These are phyloP conservation scores for Drosophila parvula DNA, from an alignment of 1,140 invertebrate genomes.

Conservation along the genomic window DNA sequence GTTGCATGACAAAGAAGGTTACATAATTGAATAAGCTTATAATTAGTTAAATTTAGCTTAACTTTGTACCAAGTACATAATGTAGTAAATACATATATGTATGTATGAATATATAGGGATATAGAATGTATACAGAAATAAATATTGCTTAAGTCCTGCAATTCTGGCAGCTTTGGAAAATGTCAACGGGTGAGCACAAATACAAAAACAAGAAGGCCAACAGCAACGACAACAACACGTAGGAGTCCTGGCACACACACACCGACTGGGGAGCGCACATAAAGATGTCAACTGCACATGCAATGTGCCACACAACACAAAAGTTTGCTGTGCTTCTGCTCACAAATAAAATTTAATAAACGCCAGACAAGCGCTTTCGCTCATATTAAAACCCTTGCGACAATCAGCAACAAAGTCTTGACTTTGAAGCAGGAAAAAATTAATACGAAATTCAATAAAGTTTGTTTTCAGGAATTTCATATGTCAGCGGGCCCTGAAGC, in stretches of 20 bases:
- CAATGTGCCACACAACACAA: conserved; percentile 59
- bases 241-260: conserved; percentile 17
- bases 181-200: conserved; percentile 54
- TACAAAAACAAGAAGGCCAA: conserved; percentile 18
- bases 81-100: too few relatives aligned
- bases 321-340: conserved; percentile 53
- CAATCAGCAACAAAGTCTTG: conserved; percentile 59
- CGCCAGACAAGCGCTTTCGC: conserved; percentile 63
- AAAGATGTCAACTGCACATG: conserved; percentile 80
- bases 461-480: conserved; percentile 69
- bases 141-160: conserved; percentile 45
- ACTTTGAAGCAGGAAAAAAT: conserved; percentile 72
- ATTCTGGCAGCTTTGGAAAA: conserved; percentile 48
- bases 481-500: conserved; percentile 45
- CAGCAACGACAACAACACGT: conserved; percentile 2
- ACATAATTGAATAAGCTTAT: neutral
- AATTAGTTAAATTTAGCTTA: neutral
- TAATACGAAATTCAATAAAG: conserved; percentile 78
- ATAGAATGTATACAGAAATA: conserved; percentile 10
- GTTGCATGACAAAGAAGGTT: too few relatives aligned
- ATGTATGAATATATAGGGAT: neutral
- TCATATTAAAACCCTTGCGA: conserved; percentile 67
- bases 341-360: conserved; percentile 79
- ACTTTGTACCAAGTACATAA: neutral
- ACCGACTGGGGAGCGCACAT: conserved; percentile 43